These are phyloP conservation scores for Bufo bufo DNA, from an alignment of 2,113 vertebrate genomes.

Conservation along the genomic window DNA sequence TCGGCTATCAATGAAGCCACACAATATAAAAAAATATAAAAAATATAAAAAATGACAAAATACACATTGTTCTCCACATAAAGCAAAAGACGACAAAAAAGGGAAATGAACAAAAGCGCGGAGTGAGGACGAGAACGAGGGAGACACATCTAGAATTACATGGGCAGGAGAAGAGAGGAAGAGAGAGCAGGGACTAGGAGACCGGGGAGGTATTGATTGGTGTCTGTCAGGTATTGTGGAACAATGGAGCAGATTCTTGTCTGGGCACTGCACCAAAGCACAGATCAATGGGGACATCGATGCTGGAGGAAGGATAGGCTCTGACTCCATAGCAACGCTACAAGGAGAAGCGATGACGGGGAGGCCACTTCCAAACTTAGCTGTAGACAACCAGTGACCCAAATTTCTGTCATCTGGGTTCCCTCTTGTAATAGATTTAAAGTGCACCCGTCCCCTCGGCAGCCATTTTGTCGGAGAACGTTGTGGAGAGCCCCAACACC, in stretches of 20 bases:
- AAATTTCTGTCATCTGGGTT: constrained; percentile 48
- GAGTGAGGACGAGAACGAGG: neutral
- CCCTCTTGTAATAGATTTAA: neutral
- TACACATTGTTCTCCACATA: constrained; percentile 16
- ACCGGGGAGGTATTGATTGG: constrained; percentile 60
- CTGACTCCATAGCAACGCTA: constrained; percentile 62
- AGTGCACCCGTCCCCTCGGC: neutral
- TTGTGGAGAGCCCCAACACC: neutral
- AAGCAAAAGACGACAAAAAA: constrained; percentile 26
- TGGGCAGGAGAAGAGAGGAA: constrained; percentile 40
- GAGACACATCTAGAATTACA: constrained; percentile 50
- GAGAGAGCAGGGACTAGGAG: constrained; percentile 46
- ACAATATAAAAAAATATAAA: neutral
- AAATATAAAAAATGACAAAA: neutral
- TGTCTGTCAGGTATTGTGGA: constrained; percentile 62
- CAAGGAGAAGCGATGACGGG: constrained; percentile 33
- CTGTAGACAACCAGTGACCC: constrained; percentile 43
- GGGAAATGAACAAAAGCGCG: constrained; percentile 8
- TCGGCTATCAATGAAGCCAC: neutral
- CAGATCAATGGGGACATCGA: constrained; percentile 63
- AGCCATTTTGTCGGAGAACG: neutral
- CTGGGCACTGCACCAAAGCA: constrained; percentile 62
- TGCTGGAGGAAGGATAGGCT: constrained; percentile 61
- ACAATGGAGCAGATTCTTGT: constrained; percentile 61
- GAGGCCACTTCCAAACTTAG: constrained; percentile 37